These are phyloP conservation scores for Agapornis roseicollis DNA, from an alignment of 2,113 vertebrate species.

Conservation along the genomic window DNA sequence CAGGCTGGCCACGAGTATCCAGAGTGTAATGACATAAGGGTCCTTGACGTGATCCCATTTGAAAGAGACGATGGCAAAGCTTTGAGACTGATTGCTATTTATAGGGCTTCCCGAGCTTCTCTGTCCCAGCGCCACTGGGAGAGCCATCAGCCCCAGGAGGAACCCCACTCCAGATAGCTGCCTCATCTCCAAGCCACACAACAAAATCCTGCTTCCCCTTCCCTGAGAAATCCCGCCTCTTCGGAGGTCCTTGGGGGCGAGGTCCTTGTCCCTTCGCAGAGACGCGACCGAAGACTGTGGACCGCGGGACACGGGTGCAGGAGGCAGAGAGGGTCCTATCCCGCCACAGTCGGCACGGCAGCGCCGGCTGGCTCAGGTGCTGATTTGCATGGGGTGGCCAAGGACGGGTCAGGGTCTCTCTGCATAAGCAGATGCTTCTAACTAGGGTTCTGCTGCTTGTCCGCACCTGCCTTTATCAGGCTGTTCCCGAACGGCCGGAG, in stretches of 20 bases:
- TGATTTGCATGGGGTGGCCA: neutral
- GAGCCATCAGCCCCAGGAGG: conserved; percentile 23
- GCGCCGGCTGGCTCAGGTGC: neutral
- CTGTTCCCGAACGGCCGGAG: conserved; percentile 2
- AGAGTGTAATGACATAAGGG: conserved; percentile 83
- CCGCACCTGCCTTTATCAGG: conserved; percentile 67
- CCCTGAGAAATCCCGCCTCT: conserved; percentile 41
- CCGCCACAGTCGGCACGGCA: neutral
- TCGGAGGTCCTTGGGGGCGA: neutral
- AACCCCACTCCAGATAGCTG: neutral
- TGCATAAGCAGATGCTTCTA: neutral
- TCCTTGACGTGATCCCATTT: conserved; percentile 86
- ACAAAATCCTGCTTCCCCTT: conserved; percentile 6
- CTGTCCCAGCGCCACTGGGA: neutral
- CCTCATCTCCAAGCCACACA: conserved; percentile 15
- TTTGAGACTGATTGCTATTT: neutral
- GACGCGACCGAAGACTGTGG: neutral
- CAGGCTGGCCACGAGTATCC: conserved; percentile 87
- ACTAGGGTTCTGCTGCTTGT: neutral
- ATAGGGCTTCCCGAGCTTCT: neutral
- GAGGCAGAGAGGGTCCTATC: neutral
- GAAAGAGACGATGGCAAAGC: conserved; percentile 81
- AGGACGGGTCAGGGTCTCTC: neutral
- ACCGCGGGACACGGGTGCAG: neutral
- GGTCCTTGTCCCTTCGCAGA: neutral